Base-by-base conservation (phyloP, 2,888 invertebrate genomes). In the Trissolcus brochymenae region DNA sequence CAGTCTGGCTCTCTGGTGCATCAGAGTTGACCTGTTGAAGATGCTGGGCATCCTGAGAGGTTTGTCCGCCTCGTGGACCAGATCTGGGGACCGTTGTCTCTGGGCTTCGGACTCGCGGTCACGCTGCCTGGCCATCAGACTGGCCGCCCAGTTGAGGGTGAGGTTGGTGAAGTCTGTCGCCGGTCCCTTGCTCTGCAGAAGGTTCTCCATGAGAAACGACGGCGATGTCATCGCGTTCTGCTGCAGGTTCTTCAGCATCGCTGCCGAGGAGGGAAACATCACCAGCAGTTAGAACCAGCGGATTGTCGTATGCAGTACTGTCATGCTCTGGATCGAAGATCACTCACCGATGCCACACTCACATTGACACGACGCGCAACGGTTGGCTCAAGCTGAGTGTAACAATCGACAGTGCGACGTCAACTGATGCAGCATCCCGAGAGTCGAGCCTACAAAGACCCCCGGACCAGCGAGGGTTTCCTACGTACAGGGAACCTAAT, bases 161-260 rank as follows among this genome's bases (percentile, higher is more conserved):
- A 92, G 90, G 88, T 91, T 88, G 89, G 91, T 80, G 88, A 90
- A 83, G 57, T 89, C 79, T 53, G 86, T 81, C 4, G 81, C 83
- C 0, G 87, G 90, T 71, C 91, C 91, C 81, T 92, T 92, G 81
- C 91, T 92, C 77, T 92, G 92, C 64, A 93, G 85, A 17, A 93
- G 91, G 80, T 92, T 92, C 85, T 93, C 92, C 78, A 93, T 92
- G 62, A 92, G 83, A 82, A 93, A 93, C 0, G 92, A 92, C 0
- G 93, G 92, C 29, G 92, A 90, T 90, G 92, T 91, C 80, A 91
- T 91, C 6, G 91, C 85, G 80, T 87, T 86, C 79, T 88, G 88
- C 78, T 88, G 88, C 81, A 88, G 81, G 81, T 89, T 88, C 81
- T 88, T 88, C 82, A 88, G 84, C 89, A 89, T 89, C 82, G 89